Evolutionary conservation across 2,888 invertebrate genomes (phyloP).

Genomic region (Drosophila lacicola): DNA sequence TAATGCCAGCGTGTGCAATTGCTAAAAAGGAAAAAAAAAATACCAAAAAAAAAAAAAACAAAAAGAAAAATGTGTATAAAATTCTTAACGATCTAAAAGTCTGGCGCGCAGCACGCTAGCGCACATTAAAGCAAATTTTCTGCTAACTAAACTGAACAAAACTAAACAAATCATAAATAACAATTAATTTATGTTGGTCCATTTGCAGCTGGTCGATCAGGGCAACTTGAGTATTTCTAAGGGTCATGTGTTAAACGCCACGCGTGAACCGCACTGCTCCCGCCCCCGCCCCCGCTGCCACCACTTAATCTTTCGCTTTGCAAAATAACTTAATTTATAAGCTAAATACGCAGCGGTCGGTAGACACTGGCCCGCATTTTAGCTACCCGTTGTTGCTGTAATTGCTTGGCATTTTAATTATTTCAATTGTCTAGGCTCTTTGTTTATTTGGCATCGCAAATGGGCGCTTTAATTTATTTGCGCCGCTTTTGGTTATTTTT

Average conservation of each 20-base stretch:
- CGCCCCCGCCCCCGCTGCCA: neutral
- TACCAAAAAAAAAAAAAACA: conserved; percentile 4
- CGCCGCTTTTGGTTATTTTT: conserved; percentile 61
- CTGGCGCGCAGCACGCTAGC: conserved; percentile 16
- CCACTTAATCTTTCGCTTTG: conserved; percentile 21
- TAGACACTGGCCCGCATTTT: conserved; percentile 62
- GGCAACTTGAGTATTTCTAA: conserved; percentile 18
- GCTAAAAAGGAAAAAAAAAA: conserved; percentile 13
- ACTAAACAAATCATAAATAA: conserved; percentile 74
- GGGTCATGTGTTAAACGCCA: conserved; percentile 53
- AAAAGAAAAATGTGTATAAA: conserved; percentile 2
- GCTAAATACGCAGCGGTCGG: conserved; percentile 53
- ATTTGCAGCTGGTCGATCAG: conserved; percentile 4
- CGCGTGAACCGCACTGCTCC: conserved; percentile 37
- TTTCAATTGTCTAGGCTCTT: conserved; percentile 71
- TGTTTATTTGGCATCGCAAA: conserved; percentile 60
- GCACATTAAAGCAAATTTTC: conserved; percentile 31
- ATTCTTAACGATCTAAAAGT: conserved; percentile 23
- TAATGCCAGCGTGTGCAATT: conserved; percentile 48
- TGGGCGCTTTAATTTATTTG: conserved; percentile 64
- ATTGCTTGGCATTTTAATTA: conserved; percentile 74
- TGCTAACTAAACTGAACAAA: conserved; percentile 21
- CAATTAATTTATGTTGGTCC: conserved; percentile 51
- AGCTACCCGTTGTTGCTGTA: conserved; percentile 33
- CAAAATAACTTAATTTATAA: conserved; percentile 69